Conservation (phyloP, 2,113 vertebrate species). For the Perca fluviatilis region DNA sequence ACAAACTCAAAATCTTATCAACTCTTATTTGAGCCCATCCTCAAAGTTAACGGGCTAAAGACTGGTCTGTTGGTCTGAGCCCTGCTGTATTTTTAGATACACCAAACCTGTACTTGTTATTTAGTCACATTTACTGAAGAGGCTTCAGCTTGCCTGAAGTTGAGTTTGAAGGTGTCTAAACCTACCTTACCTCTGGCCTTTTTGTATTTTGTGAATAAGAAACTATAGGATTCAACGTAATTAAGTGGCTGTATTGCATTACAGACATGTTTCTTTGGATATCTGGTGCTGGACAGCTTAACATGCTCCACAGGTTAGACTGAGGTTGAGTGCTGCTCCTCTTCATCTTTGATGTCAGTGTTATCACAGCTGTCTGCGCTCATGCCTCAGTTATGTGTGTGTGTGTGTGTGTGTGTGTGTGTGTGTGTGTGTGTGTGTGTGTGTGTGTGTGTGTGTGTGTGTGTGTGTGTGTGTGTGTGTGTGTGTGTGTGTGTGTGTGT, state of each 20-base stretch:
- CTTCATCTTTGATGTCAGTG: conserved; percentile 73
- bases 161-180: background rate
- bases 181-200: background rate
- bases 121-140: background rate
- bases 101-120: background rate
- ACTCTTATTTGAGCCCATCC: background rate
- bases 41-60: conserved; percentile 9
- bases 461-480: conserved; percentile 49
- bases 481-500: conserved; percentile 43
- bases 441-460: conserved; percentile 51
- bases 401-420: conserved; percentile 44
- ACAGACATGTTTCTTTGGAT: background rate
- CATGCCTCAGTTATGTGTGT: conserved; percentile 63
- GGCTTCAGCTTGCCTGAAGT: background rate
- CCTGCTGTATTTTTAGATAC: conserved; percentile 42
- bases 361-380: conserved; percentile 80
- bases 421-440: conserved; percentile 49
- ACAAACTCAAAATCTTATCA: background rate
- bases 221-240: background rate
- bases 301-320: conserved; percentile 59
- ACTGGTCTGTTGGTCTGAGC: background rate
- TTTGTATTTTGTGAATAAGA: background rate
- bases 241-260: background rate
- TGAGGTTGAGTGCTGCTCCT: conserved; percentile 40
- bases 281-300: conserved; percentile 16